Evolutionary conservation across 2,888 invertebrate species (phyloP).

Genomic region (Choreutis nemorana): DNA sequence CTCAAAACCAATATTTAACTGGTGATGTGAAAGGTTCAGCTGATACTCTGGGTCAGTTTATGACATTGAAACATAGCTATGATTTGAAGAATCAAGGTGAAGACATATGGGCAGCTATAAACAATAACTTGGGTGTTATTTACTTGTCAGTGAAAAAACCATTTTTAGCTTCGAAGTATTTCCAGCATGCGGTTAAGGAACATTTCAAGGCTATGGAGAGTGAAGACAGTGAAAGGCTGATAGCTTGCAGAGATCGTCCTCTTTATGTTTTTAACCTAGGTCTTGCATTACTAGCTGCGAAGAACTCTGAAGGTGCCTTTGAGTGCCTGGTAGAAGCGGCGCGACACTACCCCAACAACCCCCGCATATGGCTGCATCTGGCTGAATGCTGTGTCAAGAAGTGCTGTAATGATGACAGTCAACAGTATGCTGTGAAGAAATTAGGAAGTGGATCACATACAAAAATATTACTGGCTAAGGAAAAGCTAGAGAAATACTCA

Average conservation of each 20-base stretch:
- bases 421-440: constrained; percentile 50
- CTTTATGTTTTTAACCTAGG: constrained; percentile 85
- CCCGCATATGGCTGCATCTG: constrained; percentile 89
- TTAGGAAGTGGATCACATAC: constrained; percentile 55
- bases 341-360: constrained; percentile 85
- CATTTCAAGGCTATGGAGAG: constrained; percentile 62
- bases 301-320: constrained; percentile 85
- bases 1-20: constrained; percentile 49
- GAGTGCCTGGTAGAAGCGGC: constrained; percentile 89
- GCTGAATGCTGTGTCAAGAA: constrained; percentile 90
- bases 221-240: constrained; percentile 45
- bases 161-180: constrained; percentile 80
- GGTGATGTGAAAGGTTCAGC: constrained; percentile 51
- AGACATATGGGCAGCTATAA: constrained; percentile 65
- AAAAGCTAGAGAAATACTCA: constrained; percentile 46
- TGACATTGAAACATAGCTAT: constrained; percentile 40
- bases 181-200: constrained; percentile 80
- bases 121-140: constrained; percentile 84
- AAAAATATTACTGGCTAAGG: constrained; percentile 41
- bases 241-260: constrained; percentile 57
- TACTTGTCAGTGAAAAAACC: constrained; percentile 84
- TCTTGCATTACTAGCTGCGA: constrained; percentile 81
- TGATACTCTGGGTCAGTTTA: constrained; percentile 41
- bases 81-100: constrained; percentile 49
- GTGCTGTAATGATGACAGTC: constrained; percentile 65